Percentiles rank a stretch among this genome's conserved stretches.
phyloP scores from a whole-genome alignment of 37 sponge, comb jelly and placozoan genomes.

The Oopsacas minuta region DNA sequence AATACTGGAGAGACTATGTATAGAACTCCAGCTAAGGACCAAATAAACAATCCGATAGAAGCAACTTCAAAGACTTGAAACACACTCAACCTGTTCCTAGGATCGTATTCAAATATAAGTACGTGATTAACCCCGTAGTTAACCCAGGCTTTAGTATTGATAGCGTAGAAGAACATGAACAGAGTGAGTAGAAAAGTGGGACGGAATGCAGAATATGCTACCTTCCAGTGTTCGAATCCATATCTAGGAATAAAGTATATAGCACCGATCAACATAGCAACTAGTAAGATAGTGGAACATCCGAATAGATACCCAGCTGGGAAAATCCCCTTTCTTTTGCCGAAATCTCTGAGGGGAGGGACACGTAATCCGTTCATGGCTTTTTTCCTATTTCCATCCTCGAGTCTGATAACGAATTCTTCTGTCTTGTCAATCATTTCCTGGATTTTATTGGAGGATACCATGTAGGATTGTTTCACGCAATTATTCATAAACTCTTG shows the following conservation, averaged over 20 bases:
- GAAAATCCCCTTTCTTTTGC: background rate
- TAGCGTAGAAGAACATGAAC: conserved; percentile 46
- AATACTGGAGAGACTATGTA: conserved; percentile 29
- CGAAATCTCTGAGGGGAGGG: conserved; percentile 51
- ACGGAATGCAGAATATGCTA: conserved; percentile 25
- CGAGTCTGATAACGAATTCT: conserved; percentile 23
- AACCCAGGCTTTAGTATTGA: conserved; percentile 67
- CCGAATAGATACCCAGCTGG: background rate
- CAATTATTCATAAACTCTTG: conserved; percentile 15
- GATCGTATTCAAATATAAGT: conserved; percentile 82
- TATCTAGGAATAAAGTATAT: background rate
- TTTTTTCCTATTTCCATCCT: conserved; percentile 57
- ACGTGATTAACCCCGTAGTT: conserved; percentile 72
- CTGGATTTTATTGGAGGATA: conserved; percentile 9
- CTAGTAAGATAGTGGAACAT: background rate
- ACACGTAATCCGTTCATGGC: conserved; percentile 80
- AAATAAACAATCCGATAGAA: conserved; percentile 17
- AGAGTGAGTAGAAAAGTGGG: conserved; percentile 33
- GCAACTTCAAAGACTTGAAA: conserved; percentile 59
- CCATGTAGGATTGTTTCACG: conserved; percentile 26
- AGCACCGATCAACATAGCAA: background rate
- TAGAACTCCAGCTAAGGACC: conserved; percentile 20
- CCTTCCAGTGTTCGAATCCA: background rate
- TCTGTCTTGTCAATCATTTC: conserved; percentile 37
- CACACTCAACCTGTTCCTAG: conserved; percentile 54